phyloP scores from a whole-genome alignment of 1,140 invertebrate genomes.

The Chlorops oryzae region DNA sequence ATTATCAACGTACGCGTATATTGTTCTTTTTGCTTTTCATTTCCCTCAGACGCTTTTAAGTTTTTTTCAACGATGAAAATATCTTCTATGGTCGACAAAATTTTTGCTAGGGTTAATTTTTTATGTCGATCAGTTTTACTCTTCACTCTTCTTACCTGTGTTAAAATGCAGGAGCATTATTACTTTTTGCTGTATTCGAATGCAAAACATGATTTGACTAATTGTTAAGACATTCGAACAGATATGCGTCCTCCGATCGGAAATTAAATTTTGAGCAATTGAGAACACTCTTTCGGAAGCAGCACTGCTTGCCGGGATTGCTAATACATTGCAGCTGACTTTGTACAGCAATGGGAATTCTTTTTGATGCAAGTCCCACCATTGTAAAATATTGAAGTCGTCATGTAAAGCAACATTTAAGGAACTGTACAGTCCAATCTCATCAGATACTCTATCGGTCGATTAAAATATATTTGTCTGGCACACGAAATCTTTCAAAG shows the following conservation, averaged over 20 bases:
- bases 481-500: neutral
- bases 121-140: no score
- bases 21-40: no score
- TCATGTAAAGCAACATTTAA: neutral
- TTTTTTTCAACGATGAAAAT: no score
- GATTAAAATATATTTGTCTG: neutral
- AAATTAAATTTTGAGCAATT: neutral
- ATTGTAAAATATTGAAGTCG: constrained; percentile 9
- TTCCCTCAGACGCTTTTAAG: no score
- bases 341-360: constrained; percentile 9
- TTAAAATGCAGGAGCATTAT: constrained; percentile 3
- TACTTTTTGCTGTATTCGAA: no score
- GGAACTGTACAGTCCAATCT: constrained; percentile 1
- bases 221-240: no score
- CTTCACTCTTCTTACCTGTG: neutral
- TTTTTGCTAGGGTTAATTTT: no score
- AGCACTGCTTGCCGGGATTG: neutral
- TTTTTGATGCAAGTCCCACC: constrained; percentile 5
- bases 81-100: no score
- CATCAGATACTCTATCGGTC: neutral
- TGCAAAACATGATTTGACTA: neutral
- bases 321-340: constrained; percentile 6
- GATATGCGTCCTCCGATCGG: neutral
- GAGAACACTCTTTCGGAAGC: neutral
- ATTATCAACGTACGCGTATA: no score